Base-by-base conservation (phyloP, 2,888 invertebrate genomes). In the Nasonia oneida region DNA sequence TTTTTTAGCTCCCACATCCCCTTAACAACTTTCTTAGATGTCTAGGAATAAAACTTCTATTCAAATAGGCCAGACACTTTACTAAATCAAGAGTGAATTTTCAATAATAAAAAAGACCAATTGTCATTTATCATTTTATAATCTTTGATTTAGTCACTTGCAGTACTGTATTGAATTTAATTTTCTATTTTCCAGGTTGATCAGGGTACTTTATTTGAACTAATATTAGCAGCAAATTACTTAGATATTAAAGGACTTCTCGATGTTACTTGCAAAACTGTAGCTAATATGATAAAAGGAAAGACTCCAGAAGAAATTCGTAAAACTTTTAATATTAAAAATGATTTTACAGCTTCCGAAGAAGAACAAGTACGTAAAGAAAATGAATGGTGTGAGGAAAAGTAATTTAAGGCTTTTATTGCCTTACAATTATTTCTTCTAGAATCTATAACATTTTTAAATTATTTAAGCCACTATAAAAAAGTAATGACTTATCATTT, bases 251-350 rank as follows among this genome's bases (percentile, higher is more conserved):
- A 98, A 93, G 98, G 99, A 1, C 94, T 99, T 85, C 94, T 99
- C 90, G 99, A 99, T 94, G 99, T 99, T 0, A 98, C 99, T 0
- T 99, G 99, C 94, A 99, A 99, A 94, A 98, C 98, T 0, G 98
- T 99, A 78, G 99, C 99, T 12, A 99, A 99, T 93, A 99, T 99
- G 99, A 99, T 99, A 90, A 99, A 99, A 93, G 99, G 98, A n/a
- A 99, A 99, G 93, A 98, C 98, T 15, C 98, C 98, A 0, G 99
- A 99, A 91, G 99, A 99, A 93, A 99, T 99, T 87, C 96, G 99
- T 15, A 98, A 98, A 93, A 98, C 98, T 0, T 99, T 99, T 93
- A 98, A 98, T 93, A 99, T 99, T 87, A 98, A 98, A 93, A 99
- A 98, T 94, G 99, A 99, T 93, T 99, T 99, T 90, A 97, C 97